Evolutionary conservation across 1,140 invertebrate species (phyloP), one percentile per base, ranked within the genome.

Genomic region (Helicoverpa zea): DNA sequence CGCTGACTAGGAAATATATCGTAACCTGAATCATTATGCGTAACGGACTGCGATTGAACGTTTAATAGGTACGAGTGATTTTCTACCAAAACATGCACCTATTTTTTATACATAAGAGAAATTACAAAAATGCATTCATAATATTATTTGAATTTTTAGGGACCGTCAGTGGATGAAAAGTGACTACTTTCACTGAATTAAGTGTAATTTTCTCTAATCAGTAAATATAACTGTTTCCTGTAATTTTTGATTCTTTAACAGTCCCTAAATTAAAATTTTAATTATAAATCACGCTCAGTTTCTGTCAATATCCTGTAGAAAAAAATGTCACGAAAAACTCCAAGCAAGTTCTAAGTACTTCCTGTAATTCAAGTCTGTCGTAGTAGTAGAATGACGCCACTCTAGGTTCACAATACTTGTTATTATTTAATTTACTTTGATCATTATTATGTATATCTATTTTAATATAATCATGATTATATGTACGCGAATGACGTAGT

Each of bases 1-100:
- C 58, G 29, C 12, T 49, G 56, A 75, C 56, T 61, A 76, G 73
- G 58, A 76, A 76, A 76, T 49, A 58, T 59, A 75, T 54, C 47
- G 73, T 61, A 59, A 76, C 47, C 58, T 51, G 63, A 68, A 58
- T 58, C 64, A 63, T 49, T 23, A 56, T 23, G 77, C 77, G 52
- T 59, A 68, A 63, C 64, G 23, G 56, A 16, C 63, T 49, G n/a
- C 72, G 51, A 72, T 77, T 49, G 52, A 73, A 72, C 23, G 30
- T 58, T 73, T 11, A 73, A 58, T 56, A 30, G n/a, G 29, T 73
- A n/a, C n/a, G 43, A 68, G 16, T 51, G 16, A 73, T 43, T 73
- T 73, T 73, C 70, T 5, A 58, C 4, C 5, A 9, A 30, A 58
- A 49, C 35, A 66, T 47, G 63, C 63, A 66, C 18, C 1, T 3